A percentile compares a stretch with the other conserved stretches of the same genome.
Conservation (phyloP, 2,888 invertebrate genomes). For the Cylindroiulus punctatus region DNA sequence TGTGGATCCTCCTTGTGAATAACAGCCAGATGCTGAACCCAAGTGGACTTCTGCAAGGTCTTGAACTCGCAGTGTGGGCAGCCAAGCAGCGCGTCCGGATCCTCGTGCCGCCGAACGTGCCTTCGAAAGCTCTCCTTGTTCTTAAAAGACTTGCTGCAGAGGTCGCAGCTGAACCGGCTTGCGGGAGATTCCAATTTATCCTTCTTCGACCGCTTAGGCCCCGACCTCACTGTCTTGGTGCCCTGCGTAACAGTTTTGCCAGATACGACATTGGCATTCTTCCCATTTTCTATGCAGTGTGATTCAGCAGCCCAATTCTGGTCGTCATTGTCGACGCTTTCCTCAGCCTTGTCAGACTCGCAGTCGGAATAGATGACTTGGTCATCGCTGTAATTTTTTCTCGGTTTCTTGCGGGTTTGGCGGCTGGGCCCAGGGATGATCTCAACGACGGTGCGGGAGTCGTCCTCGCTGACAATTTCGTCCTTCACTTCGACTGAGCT, state of each 20-base stretch:
- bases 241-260: neutral
- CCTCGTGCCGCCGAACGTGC: neutral
- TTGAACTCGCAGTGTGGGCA: constrained; percentile 60
- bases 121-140: constrained; percentile 46
- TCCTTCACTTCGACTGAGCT: neutral
- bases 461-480: neutral
- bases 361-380: neutral
- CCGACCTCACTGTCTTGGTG: neutral
- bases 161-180: neutral
- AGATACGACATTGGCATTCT: neutral
- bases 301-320: neutral
- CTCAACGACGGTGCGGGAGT: neutral
- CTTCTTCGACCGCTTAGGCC: neutral
- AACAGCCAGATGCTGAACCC: constrained; percentile 50
- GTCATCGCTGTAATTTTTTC: constrained; percentile 22
- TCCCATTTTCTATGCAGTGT: neutral
- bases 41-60: constrained; percentile 44
- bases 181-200: neutral
- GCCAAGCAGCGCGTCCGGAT: constrained; percentile 55
- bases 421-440: neutral
- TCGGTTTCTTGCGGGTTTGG: neutral
- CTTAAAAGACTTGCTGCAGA: constrained; percentile 49
- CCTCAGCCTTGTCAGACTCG: neutral
- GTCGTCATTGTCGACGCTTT: neutral
- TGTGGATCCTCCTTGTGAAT: constrained; percentile 44